Base-by-base conservation (phyloP, 2,888 invertebrate genomes). In the Parnassius glacialis region DNA sequence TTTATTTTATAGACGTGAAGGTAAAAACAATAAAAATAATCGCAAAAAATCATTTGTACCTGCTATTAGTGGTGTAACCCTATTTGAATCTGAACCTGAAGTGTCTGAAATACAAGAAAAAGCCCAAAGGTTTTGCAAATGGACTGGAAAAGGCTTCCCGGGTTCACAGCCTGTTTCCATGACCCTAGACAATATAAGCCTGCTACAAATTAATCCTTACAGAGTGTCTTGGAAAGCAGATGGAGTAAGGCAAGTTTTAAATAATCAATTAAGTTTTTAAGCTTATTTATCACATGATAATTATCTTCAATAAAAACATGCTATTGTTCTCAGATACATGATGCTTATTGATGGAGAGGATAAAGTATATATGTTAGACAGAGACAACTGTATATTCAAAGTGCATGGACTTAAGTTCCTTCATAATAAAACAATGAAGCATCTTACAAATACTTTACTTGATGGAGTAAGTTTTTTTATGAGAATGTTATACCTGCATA, bases 151-250 rank as follows among this genome's bases (percentile, higher is more conserved):
- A 13, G 98, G 97, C 0, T 99, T 99, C 87, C 99, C 99, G 0
- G 99, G 99, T 0, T 95, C 96, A 2, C 99, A 99, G 79, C 99
- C 99, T 0, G 98, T 99, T 0, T 99, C 99, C 0, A 98, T 99
- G 98, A 96, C 97, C 76, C 86, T 91, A 1, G 78, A 92, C 0
- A 99, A 99, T 83, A 90, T 99, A 54, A 83, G 85, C 57, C 92
- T 95, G 11, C 85, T 99, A 3, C 92, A 93, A 43, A 87, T 95
- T 68, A 96, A 96, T 77, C 96, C 97, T 0, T 99, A 99, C 79
- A 94, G 95, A 80, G 99, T 99, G 1, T 99, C 99, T 2, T 99
- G 99, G 99, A 99, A 99, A 82, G 99, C 99, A 10, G 99, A 99
- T 85, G 99, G 99, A 47, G 97, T 96, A 44, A 95, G 97, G 95